Conservation (phyloP, 2,888 invertebrate genomes). For the Podotricha telesiphe region DNA sequence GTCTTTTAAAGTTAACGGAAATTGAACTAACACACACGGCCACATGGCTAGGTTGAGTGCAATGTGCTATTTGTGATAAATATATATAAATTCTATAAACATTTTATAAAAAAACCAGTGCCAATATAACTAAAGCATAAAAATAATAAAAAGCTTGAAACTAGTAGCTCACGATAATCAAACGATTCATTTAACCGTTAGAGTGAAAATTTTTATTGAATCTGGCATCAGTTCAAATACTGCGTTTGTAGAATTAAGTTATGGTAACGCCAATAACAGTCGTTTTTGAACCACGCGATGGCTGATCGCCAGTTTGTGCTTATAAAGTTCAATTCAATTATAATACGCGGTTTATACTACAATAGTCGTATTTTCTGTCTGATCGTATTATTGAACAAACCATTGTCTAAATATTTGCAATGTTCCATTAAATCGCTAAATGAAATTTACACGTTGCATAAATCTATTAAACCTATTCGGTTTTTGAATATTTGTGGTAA, state of each 20-base stretch:
- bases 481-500: background rate
- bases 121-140: background rate
- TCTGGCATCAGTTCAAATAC: slow-evolving; percentile 79
- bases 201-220: slow-evolving; percentile 68
- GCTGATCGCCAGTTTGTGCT: slow-evolving; percentile 73
- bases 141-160: slow-evolving; percentile 7
- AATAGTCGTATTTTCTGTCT: slow-evolving; percentile 11
- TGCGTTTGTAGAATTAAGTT: slow-evolving; percentile 78
- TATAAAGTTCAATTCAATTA: slow-evolving; percentile 51
- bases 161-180: background rate
- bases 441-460: slow-evolving; percentile 10
- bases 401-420: slow-evolving; percentile 25
- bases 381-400: slow-evolving; percentile 21
- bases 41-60: too few species aligned
- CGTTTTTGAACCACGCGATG: slow-evolving; percentile 76
- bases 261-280: slow-evolving; percentile 76
- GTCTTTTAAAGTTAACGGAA: too few species aligned
- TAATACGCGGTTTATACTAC: slow-evolving; percentile 11
- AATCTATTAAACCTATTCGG: slow-evolving; percentile 4
- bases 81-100: background rate
- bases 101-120: background rate
- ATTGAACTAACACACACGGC: too few species aligned
- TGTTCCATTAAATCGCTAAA: slow-evolving; percentile 20
- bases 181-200: slow-evolving; percentile 17
- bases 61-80: too few species aligned